Evolutionary conservation across 2,888 invertebrate genomes (phyloP).

Genomic region (Hartigia nigra): DNA sequence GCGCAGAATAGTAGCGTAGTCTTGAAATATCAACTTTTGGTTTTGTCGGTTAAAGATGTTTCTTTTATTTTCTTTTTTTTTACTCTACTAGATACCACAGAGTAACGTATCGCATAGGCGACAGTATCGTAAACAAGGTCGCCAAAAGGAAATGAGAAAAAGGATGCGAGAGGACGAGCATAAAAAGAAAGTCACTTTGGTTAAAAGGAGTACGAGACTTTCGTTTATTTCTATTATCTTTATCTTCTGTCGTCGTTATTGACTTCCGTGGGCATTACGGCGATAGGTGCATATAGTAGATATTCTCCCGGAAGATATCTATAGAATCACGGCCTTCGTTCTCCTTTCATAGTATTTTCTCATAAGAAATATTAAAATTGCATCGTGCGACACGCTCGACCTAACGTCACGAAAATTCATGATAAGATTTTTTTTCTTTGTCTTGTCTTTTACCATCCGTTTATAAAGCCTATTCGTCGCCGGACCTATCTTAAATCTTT

Average conservation of each 20-base stretch:
- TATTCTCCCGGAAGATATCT: not conserved
- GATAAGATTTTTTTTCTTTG: not conserved
- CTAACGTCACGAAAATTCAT: not conserved
- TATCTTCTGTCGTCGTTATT: not conserved
- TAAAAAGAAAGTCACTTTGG: not conserved
- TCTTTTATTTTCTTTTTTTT: not conserved
- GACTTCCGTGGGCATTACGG: not conserved
- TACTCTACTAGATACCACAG: not conserved
- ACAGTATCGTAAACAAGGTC: not conserved
- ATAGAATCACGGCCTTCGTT: not conserved
- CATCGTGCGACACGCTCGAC: not conserved
- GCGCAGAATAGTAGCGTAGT: not conserved
- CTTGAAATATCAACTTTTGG: not conserved
- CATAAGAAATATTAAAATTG: not conserved
- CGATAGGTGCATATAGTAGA: not conserved
- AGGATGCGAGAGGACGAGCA: not conserved
- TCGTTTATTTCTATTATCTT: not conserved
- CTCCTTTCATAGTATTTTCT: not conserved
- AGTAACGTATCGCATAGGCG: not conserved
- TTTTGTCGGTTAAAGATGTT: not conserved
- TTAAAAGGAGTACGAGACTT: not conserved
- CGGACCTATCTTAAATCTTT: not conserved
- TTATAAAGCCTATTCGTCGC: not conserved
- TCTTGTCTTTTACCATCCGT: not conserved
- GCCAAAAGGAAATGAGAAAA: not conserved